Evolutionary conservation across 2,888 invertebrate genomes (phyloP).

Genomic region (Tolmerus cingulatus): DNA sequence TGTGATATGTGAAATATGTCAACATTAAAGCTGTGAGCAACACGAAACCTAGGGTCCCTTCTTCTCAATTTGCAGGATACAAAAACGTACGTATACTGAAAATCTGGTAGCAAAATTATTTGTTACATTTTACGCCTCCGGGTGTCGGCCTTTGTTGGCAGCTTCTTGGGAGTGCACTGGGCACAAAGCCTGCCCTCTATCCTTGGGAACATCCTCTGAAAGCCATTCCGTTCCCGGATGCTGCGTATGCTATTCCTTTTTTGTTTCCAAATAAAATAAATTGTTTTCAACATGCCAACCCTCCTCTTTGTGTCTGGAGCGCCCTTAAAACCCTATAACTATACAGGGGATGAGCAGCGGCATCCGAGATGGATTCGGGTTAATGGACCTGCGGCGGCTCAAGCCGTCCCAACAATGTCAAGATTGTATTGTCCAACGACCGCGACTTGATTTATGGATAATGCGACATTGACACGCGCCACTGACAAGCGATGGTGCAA

Average conservation of each 20-base stretch:
- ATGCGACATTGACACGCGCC: not conserved
- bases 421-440: not conserved
- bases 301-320: not conserved
- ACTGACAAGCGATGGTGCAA: not conserved
- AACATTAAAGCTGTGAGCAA: constrained; percentile 1
- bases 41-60: not conserved
- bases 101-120: not conserved
- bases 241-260: not conserved
- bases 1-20: constrained; percentile 4
- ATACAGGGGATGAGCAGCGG: not conserved
- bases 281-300: not conserved
- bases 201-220: not conserved
- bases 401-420: not conserved
- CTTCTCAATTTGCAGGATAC: not conserved
- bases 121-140: not conserved
- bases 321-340: not conserved
- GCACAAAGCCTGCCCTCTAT: not conserved
- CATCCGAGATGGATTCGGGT: not conserved
- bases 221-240: not conserved
- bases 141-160: not conserved
- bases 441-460: not conserved
- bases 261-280: not conserved
- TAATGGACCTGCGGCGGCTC: not conserved
- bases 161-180: not conserved
- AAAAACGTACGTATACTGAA: not conserved